Base-by-base conservation (phyloP, 2,113 vertebrate species). In the Entelurus aequoreus region DNA sequence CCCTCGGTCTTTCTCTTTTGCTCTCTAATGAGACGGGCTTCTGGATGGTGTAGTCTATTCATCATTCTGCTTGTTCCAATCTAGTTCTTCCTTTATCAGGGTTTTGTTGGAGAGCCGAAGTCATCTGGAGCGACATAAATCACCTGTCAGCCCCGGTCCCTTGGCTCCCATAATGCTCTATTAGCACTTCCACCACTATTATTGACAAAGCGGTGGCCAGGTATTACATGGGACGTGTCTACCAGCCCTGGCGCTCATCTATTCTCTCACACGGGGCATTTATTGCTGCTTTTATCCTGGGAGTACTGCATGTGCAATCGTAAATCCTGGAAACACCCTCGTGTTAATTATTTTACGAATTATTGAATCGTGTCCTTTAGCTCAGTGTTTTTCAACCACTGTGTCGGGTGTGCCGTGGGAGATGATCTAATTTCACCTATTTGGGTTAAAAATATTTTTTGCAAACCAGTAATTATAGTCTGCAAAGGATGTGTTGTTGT, bases 21-120 rank as follows among this genome's bases (percentile, higher is more conserved):
- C 76, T 44, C 83, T 75, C 92, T 99, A 99, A 99, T 96, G 93
- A 97, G 94, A 93, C 94, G 93, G 93, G 93, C 92, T 92, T 93
- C 89, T 92, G 92, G 92, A 90, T 92, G 78, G 88, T 90, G 92
- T 94, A 90, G 93, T 93, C 94, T 94, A 96, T 99, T 97, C 92
- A 98, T 99, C 96, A 98, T 96, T 87, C 94, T 98, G 95, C 92
- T 98, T 93, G 89, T 92, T 98, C 93, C 94, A 95, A 97, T 98
- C 90, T 92, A 90, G 92, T 90, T 91, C 91, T 94, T 89, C 94
- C 93, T 99, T 98, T 96, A 97, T 98, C 95, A 94, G 92, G 86
- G 58, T 82, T 84, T 89, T 87, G 92, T 93, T 93, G 88, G 87
- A 91, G 92, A 91, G 93, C 93, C 93, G 90, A 92, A 96, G 94